Base-by-base conservation (phyloP, 2,797 vertebrate species). In the Cyprinodon diabolis region DNA sequence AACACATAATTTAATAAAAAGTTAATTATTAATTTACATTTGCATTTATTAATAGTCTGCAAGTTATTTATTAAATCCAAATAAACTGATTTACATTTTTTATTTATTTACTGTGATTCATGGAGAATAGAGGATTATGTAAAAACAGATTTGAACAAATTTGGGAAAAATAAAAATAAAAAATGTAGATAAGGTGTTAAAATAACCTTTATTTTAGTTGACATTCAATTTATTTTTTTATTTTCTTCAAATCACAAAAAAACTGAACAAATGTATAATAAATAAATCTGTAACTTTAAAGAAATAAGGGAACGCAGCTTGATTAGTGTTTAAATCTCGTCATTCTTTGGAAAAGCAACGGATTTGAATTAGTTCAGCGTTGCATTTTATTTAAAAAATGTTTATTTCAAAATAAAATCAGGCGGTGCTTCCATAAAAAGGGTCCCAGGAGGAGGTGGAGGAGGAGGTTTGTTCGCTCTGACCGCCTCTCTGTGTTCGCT, bases 401-500 rank as follows among this genome's bases (percentile, higher is more conserved):
- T 55, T 57, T 15, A 63, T 79, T n/a, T 82, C 76, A 71, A 87
- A 75, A 68, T 82, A 81, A 80, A 79, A 57, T 58, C 51, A 60
- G 43, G 74, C 74, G 71, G 66, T 82, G 74, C 51, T 79, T 67
- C 56, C 79, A 76, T 80, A 82, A 55, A 69, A 72, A 77, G 35
- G 45, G 78, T 90, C 85, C 85, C 89, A 81, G 69, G 81, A 87
- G 87, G 76, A 84, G 87, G 35, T 56, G 83, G 56, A 40, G 58
- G 35, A 62, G 30, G 3, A 3, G 83, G 56, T 68, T 71, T 75
- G 66, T 80, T 74, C 14, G 68, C 76, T 85, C 76, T 90, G 72
- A 91, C 74, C 78, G 75, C 11, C 35, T 84, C n/a, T 62, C 58
- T 62, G 35, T 91, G 85, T 90, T 87, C 87, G 89, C 69, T 89